These are phyloP conservation scores for Crypturellus undulatus DNA, from an alignment of 2,113 vertebrate genomes.

Conservation along the genomic window DNA sequence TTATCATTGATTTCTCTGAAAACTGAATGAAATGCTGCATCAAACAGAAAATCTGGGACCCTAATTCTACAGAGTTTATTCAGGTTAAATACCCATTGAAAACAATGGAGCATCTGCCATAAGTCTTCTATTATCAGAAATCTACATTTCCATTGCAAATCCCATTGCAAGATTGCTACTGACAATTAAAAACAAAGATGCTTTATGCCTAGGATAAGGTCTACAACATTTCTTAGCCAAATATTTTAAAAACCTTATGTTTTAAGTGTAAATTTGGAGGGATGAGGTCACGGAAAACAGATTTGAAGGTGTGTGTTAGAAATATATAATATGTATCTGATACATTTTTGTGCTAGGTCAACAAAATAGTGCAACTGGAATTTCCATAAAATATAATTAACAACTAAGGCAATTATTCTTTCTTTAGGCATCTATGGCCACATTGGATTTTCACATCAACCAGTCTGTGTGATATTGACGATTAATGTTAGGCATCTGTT, in stretches of 20 bases:
- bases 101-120: background rate
- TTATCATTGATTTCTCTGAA: conserved; percentile 24
- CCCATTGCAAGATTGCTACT: background rate
- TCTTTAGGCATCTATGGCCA: background rate
- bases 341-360: background rate
- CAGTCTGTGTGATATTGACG: background rate
- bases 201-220: background rate
- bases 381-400: background rate
- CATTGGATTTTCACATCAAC: conserved; percentile 38
- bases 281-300: background rate
- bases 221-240: background rate
- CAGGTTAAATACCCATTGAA: conserved; percentile 8
- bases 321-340: background rate
- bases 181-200: conserved; percentile 1
- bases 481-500: background rate
- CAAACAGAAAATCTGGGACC: conserved; percentile 17
- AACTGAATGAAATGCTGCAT: background rate
- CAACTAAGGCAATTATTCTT: background rate
- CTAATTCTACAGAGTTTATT: conserved; percentile 16
- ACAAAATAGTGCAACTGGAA: background rate
- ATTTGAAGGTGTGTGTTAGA: background rate
- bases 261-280: background rate
- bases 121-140: conserved; percentile 42
- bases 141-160: conserved; percentile 29
- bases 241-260: background rate